These are phyloP conservation scores for Camarhynchus parvulus DNA, from an alignment of 2,113 vertebrate species.

Conservation along the genomic window DNA sequence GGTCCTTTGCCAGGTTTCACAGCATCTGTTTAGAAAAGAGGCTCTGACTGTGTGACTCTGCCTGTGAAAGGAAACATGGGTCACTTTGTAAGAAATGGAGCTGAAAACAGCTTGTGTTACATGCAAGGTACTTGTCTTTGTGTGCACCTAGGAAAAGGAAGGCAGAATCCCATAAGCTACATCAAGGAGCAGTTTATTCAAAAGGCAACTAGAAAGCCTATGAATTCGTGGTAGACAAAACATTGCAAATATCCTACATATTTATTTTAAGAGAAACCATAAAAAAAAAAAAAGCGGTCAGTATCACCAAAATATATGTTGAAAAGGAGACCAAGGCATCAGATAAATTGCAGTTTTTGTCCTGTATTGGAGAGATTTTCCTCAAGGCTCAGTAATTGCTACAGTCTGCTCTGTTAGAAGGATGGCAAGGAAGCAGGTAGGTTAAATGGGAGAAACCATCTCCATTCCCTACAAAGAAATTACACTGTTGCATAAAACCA, in stretches of 20 bases:
- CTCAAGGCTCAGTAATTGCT: slow-evolving; percentile 40
- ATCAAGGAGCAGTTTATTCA: neutral
- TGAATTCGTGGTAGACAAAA: neutral
- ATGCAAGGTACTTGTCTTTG: neutral
- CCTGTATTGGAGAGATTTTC: neutral
- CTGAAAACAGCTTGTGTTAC: neutral
- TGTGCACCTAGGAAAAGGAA: neutral
- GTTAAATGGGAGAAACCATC: neutral
- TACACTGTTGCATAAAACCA: slow-evolving; percentile 70
- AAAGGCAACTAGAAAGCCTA: neutral
- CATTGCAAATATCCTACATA: neutral
- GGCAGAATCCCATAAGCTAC: neutral
- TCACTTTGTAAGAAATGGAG: neutral
- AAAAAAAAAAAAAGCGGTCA: neutral
- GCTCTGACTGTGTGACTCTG: neutral
- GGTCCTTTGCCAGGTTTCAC: neutral
- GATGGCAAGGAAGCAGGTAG: slow-evolving; percentile 43
- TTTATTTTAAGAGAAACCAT: slow-evolving; percentile 26
- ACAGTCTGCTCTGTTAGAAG: neutral
- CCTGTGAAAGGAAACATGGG: neutral
- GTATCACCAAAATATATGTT: slow-evolving; percentile 13
- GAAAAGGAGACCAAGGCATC: neutral
- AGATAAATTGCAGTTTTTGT: neutral
- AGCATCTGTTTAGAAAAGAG: neutral
- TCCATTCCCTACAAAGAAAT: slow-evolving; percentile 62